Conservation (phyloP, 2,113 vertebrate genomes). For the Thomomys bottae region DNA sequence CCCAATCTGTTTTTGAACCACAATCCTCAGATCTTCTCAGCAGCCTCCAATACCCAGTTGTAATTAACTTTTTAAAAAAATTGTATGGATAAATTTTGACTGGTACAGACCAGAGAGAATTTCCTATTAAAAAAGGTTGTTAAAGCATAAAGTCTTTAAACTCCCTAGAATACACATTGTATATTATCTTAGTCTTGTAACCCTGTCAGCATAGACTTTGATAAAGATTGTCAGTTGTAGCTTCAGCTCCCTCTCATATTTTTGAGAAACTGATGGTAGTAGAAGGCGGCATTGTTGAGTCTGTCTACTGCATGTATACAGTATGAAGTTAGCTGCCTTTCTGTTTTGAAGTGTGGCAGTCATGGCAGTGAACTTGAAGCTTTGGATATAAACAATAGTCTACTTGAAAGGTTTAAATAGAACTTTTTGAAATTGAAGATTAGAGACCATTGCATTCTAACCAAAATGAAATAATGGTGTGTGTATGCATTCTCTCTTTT, state of each 20-base stretch:
- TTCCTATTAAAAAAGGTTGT: background rate
- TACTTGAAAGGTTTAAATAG: constrained; percentile 19
- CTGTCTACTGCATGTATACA: background rate
- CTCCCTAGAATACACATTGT: background rate
- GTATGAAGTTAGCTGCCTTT: background rate
- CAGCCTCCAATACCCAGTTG: no score
- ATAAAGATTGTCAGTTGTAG: background rate
- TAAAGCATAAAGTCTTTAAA: constrained; percentile 8
- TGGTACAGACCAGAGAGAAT: background rate
- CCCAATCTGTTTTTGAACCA: no score
- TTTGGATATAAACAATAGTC: background rate
- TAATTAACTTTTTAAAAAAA: constrained; percentile 18
- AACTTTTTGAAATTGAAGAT: background rate
- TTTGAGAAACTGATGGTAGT: background rate
- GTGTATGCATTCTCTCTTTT: background rate
- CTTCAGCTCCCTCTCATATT: background rate
- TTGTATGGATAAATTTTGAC: constrained; percentile 3
- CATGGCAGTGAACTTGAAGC: background rate
- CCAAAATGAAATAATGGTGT: background rate
- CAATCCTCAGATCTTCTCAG: no score
- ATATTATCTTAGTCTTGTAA: background rate
- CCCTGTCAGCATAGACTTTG: background rate
- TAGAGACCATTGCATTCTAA: constrained; percentile 50
- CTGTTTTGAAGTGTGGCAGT: background rate
- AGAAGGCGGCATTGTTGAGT: background rate